Base-by-base conservation (phyloP, 2,113 vertebrate species). In the Rana temporaria region DNA sequence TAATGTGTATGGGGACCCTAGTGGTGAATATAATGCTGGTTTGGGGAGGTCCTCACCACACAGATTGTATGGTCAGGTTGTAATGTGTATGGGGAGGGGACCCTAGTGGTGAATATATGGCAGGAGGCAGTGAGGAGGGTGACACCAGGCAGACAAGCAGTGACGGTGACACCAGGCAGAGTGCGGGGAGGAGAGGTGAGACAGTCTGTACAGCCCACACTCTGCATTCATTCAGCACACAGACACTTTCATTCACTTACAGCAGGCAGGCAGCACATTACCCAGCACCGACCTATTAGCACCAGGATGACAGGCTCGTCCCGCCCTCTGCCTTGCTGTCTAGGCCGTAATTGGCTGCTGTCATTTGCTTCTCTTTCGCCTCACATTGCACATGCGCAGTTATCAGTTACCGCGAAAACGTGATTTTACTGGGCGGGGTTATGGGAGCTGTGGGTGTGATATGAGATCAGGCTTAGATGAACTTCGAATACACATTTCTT, bases 161-260 rank as follows among this genome's bases (percentile, higher is more conserved):
- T 6, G 34, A 38, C 2, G 34, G 34, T 38, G 34, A 14, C 42
- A 48, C 42, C 8, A 48, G 8, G 42, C 34, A 30, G 26, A 48
- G 8, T 6, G 30, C 18, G 32, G 6, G 30, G 30, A 75, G 72
- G 56, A 75, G 15, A 42, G 1, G 56, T 42, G 56, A 16, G 48
- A 2, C 20, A 20, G 11, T 7, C 6, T 15, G 19, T 17, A 17
- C 22, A 22, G 48, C 69, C 69, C 69, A 72, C 53, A 53, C 52
- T 30, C 24, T 16, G 26, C 48, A 62, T 62, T 62, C 72, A 75
- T 73, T 73, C 71, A 73, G 17, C 26, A 62, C 18, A 55, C 71
- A 75, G 72, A 32, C 24, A 0, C 53, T 24, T 11, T 57, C 53
- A 75, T 42, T 75, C 72, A 75, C 72, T 48, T 14, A 17, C 9